Percentiles rank a stretch among this genome's conserved stretches.
These are phyloP conservation scores for Phocides pigmalion DNA, from an alignment of 1,140 invertebrate genomes.

Conservation along the genomic window DNA sequence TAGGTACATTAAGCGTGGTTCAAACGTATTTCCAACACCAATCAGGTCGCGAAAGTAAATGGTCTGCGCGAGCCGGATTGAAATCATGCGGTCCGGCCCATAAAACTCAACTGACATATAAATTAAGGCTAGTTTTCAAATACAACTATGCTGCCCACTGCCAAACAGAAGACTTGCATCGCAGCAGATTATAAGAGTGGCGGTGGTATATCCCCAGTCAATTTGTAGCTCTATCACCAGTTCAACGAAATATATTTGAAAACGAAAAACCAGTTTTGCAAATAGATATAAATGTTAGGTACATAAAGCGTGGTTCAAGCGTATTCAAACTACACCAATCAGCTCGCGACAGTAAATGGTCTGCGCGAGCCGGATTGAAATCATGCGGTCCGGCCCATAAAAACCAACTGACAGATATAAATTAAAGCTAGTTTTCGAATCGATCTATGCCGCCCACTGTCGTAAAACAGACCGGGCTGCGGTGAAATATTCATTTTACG, in stretches of 20 bases:
- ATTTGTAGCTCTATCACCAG: too few relatives aligned
- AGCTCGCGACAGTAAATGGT: constrained; percentile 20
- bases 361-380: constrained; percentile 21
- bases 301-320: constrained; percentile 6
- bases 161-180: too few relatives aligned
- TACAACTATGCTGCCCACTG: constrained; percentile 34
- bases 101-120: too few relatives aligned
- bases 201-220: too few relatives aligned
- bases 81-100: too few relatives aligned
- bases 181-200: too few relatives aligned
- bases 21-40: constrained; percentile 18
- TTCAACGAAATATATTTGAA: too few relatives aligned
- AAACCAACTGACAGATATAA: constrained; percentile 31
- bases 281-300: too few relatives aligned
- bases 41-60: too few relatives aligned
- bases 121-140: constrained; percentile 39
- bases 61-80: too few relatives aligned
- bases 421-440: constrained; percentile 39
- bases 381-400: constrained; percentile 25
- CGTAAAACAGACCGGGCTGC: constrained; percentile 32
- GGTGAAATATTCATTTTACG: constrained; percentile 47
- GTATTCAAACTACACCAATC: constrained; percentile 25
- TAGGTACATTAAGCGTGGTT: constrained; percentile 2
- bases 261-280: too few relatives aligned
- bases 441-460: constrained; percentile 36